Base-by-base conservation (phyloP, 2,888 invertebrate genomes). In the Tetheella fluctuosa region DNA sequence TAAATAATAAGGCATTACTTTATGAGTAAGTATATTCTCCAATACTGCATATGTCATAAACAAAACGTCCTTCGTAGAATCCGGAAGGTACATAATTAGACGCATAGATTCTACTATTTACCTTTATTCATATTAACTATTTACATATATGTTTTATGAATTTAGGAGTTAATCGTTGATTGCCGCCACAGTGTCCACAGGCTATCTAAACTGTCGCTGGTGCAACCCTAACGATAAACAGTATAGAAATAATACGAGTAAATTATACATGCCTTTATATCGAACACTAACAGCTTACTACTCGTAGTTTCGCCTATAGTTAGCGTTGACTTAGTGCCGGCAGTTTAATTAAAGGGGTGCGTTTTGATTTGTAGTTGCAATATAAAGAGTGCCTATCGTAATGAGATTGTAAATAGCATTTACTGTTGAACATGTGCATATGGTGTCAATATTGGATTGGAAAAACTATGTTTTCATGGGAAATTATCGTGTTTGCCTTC, bases 271-370 rank as follows among this genome's bases (percentile, higher is more conserved):
- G 81, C 84, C 77, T 84, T 84, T 83, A 83, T 83, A 85, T 76
- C 76, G 71, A 68, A 70, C 71, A 61, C 72, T 75, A 73, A 72
- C 76, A 76, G 76, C 77, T 77, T 55, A 63, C 62, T 62, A 62
- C 59, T 59, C 59, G 52, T 77, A 85, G 83, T 86, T 86, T 84
- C 71, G 77, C 76, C 76, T 86, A 84, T 83, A 82, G 84, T 79
- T 76, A 79, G 71, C 81, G 89, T 91, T 90, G 88, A 90, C 90
- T 88, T 85, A 89, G 86, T 85, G 85, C 83, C 75, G 81, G 76
- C 83, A 76, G 81, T 86, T 90, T 90, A 90, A 90, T 91, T 89
- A 90, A 86, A 89, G 86, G 90, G 89, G 91, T 83, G 86, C 77
- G 73, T 73, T 88, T 84, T 90, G 89, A 91, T 90, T 90, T 88